Conservation (phyloP, 1,140 invertebrate species). For the Drosophila bocqueti region DNA sequence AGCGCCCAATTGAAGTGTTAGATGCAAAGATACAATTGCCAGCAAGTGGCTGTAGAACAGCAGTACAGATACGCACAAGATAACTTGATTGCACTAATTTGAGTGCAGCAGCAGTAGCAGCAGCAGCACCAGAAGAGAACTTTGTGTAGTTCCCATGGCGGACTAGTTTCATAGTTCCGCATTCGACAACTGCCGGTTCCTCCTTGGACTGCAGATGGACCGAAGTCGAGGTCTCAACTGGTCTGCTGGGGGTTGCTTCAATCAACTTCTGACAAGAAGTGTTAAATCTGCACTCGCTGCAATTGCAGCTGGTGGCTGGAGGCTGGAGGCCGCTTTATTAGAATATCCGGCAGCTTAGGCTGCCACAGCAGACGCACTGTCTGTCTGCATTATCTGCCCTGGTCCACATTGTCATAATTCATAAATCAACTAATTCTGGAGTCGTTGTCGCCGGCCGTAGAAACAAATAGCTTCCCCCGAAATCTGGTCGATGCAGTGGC, state of each 20-base stretch:
- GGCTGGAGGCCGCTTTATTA: slow-evolving; percentile 69
- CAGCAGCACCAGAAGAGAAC: not conserved
- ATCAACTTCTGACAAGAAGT: slow-evolving; percentile 85
- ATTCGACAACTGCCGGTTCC: slow-evolving; percentile 77
- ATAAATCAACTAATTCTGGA: slow-evolving; percentile 84
- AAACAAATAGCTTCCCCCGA: slow-evolving; percentile 63
- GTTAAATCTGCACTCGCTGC: slow-evolving; percentile 77
- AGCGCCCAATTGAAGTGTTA: slow-evolving; percentile 77
- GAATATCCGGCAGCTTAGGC: slow-evolving; percentile 81
- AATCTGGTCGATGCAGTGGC: slow-evolving; percentile 32
- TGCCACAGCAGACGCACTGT: slow-evolving; percentile 39
- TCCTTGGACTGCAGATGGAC: slow-evolving; percentile 48
- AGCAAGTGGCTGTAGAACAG: slow-evolving; percentile 58
- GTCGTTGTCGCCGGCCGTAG: slow-evolving; percentile 49
- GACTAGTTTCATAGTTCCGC: slow-evolving; percentile 74
- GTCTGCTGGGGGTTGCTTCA: slow-evolving; percentile 79
- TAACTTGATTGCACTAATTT: slow-evolving; percentile 84
- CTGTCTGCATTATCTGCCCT: slow-evolving; percentile 54
- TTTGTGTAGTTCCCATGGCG: slow-evolving; percentile 62
- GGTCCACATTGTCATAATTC: slow-evolving; percentile 82
- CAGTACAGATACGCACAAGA: slow-evolving; percentile 69
- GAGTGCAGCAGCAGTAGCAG: slow-evolving; percentile 41
- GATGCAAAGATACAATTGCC: slow-evolving; percentile 82
- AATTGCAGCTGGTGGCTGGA: slow-evolving; percentile 53
- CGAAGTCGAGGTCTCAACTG: slow-evolving; percentile 46